Base-by-base conservation (phyloP, 2,888 invertebrate genomes). In the Homarus gammarus region DNA sequence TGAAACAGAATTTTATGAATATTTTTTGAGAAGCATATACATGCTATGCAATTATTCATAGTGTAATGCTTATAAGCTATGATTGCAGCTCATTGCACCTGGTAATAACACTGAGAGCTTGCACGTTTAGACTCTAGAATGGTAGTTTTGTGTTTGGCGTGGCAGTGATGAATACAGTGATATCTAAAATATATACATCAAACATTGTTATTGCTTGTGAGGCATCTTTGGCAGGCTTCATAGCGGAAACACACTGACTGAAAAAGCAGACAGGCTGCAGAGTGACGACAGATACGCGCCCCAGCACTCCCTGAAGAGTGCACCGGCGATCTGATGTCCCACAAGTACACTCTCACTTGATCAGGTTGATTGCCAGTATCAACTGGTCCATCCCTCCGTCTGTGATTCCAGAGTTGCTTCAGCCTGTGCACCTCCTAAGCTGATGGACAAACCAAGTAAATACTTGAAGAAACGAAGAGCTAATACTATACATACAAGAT, bases 171-270 rank as follows among this genome's bases (percentile, higher is more conserved):
- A 70, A 33, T 22, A 40, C 75, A 75, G 22, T 40, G 51, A 49
- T 83, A 83, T 70, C 72, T 83, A 51, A 72, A 68, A 70, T 83
- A 49, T 72, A 72, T 70, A 72, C 70, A 72, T 72, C 15, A 72
- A 49, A 70, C 83, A 72, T 36, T 2, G 15, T 83, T 83, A 83
- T 83, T 83, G 83, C 83, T 83, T 72, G n/a, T 72, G 49, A 83
- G 83, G 72, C 72, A 83, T 44, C 72, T 38, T 31, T 49, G 83
- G 72, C 64, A 33, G 70, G 70, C 82, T 64, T 12, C 27, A 8
- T 64, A 64, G 27, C 27, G 64, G 64, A 15, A 15, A 49, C 49
- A 8, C 49, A 49, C 49, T 15, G 49, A 49, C 1, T 18, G 18
- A 12, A n/a, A n/a, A n/a, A n/a, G n/a, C n/a, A n/a, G n/a, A n/a